Conservation (phyloP, 2,797 vertebrate genomes). For the Cryptoprocta ferox region DNA sequence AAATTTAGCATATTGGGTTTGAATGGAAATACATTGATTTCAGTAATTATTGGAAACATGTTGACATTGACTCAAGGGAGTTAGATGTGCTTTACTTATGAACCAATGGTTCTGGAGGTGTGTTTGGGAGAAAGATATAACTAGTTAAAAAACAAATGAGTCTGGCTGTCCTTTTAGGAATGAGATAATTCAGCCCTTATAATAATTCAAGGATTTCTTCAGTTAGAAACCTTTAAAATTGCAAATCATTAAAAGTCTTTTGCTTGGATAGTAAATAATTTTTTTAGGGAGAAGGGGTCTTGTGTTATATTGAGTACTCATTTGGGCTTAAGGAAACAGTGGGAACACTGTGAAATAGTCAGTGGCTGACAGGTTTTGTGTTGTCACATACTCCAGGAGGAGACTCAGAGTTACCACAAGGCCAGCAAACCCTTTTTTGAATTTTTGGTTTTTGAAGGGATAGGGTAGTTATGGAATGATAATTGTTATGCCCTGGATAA, state of each 20-base stretch:
- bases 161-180: neutral
- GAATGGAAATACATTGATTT: conserved; percentile 17
- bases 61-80: neutral
- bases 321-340: neutral
- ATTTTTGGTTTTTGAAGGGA: neutral
- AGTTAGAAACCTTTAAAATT: conserved; percentile 26
- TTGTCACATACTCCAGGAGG: neutral
- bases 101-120: neutral
- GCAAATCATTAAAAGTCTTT: neutral
- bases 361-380: neutral
- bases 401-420: neutral
- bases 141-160: neutral
- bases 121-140: neutral
- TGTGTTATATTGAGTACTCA: neutral
- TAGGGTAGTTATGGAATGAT: neutral
- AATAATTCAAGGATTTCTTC: neutral
- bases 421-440: neutral
- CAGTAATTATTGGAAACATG: neutral
- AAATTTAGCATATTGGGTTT: neutral
- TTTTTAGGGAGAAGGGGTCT: neutral
- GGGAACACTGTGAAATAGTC: neutral
- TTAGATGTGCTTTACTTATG: neutral
- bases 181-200: neutral
- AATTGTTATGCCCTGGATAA: neutral
- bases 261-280: neutral